Evolutionary conservation across 92 coral and sea anemone species (phyloP).

Genomic region (Paragorgia papillata): DNA sequence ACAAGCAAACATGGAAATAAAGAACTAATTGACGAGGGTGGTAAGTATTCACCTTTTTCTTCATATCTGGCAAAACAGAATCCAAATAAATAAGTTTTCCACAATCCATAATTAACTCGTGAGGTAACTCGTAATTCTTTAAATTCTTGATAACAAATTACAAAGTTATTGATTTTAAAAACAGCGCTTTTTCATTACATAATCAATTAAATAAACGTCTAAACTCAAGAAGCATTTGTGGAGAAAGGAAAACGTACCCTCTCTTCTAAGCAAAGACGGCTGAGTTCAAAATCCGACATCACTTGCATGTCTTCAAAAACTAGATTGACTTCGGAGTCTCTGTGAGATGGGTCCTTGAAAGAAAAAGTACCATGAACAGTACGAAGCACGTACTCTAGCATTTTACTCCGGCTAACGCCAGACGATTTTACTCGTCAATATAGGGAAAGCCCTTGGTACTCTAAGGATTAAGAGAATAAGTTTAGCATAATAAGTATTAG

Average conservation of each 20-base stretch:
- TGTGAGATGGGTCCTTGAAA: conserved; percentile 74
- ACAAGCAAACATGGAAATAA: no score
- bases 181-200: background rate
- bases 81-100: conserved; percentile 78
- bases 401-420: no score
- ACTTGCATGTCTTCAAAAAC: conserved; percentile 98
- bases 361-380: background rate
- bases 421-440: no score
- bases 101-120: conserved; percentile 67
- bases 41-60: conserved; percentile 61
- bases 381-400: no score
- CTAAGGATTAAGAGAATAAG: no score
- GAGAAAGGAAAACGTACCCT: conserved; percentile 48
- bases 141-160: conserved; percentile 61
- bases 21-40: no score
- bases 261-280: conserved; percentile 75
- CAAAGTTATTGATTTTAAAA: background rate
- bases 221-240: background rate
- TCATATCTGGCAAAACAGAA: conserved; percentile 72
- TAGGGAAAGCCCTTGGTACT: no score
- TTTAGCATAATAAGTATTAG: no score
- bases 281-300: conserved; percentile 95
- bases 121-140: conserved; percentile 54
- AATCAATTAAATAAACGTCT: no score
- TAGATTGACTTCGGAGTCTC: conserved; percentile 81